Conservation (phyloP, 2,113 vertebrate genomes). For the Helogale parvula region DNA sequence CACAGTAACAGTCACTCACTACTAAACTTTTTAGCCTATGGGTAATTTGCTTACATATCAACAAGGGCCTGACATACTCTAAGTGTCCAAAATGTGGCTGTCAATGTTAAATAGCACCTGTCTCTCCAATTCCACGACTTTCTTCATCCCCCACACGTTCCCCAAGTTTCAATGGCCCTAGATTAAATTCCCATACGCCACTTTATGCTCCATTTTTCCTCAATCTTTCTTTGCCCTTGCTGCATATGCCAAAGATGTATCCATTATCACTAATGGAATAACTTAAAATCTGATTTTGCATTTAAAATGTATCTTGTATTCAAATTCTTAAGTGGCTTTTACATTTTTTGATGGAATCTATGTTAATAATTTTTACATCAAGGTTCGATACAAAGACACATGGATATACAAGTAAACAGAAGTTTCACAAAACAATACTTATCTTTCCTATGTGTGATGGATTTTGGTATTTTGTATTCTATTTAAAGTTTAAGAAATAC, state of each 20-base stretch:
- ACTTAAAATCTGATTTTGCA: constrained; percentile 23
- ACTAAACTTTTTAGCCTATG: background rate
- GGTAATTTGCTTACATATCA: background rate
- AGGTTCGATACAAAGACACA: background rate
- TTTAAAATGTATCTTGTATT: background rate
- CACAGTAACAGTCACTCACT: background rate
- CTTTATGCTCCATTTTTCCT: background rate
- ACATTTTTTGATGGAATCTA: background rate
- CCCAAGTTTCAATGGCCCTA: background rate
- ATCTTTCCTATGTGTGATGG: background rate
- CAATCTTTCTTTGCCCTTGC: background rate
- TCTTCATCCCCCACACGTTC: background rate
- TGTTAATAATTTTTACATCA: background rate
- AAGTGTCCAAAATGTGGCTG: background rate
- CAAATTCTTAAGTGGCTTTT: constrained; percentile 6
- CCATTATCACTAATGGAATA: background rate
- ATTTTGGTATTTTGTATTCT: background rate
- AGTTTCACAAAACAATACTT: background rate
- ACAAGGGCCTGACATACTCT: background rate
- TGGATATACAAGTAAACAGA: background rate
- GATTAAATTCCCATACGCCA: background rate
- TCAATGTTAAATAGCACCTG: background rate
- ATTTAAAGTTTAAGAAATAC: background rate
- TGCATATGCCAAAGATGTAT: background rate
- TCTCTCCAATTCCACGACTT: background rate